Evolutionary conservation across 64 coral and sea anemone genomes (phyloP), one percentile per base, ranked within the genome.

Genomic region (Cladopsammia gracilis): DNA sequence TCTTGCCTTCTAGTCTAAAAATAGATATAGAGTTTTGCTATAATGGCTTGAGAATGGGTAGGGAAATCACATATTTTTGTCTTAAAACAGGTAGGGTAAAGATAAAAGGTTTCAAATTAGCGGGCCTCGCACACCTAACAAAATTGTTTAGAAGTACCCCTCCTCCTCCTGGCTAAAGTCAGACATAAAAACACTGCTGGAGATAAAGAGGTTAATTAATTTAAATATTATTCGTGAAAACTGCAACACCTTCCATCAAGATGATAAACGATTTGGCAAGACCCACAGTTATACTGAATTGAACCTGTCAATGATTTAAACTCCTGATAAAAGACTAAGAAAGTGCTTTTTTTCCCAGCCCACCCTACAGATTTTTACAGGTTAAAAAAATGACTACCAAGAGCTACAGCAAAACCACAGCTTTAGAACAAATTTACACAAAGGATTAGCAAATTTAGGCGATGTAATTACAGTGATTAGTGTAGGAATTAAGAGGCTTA

Each of bases 231-330:
- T 15, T 83, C 59, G 46, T 62, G 62, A 66, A 84, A 83, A 25
- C 62, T 23, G 7, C 24, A 23, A 19, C 44, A 24, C 47, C 20
- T 46, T 84, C 45, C 49, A 12, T 66, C 34, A n/a, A 65, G 3
- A 66, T 83, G 60, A 83, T 62, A 67, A 67, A 84, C 51, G 80
- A 69, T 84, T 84, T 68, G 62, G 44, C n/a, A 24, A 14, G 67
- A 47, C 34, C 53, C 53, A 7, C 12, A 1, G 7, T 12, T 56
- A 56, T 49, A 51, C 25, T 45, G 49, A n/a, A 19, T 44, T 22
- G 6, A 44, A n/a, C 14, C 59, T 67, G 10, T 67, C 60, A 68
- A 50, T 23, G 3, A 7, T 50, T 61, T 3, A 79, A 59, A 4
- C 15, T 16, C 43, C 18, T 11, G 45, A 75, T 75, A 75, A 20